These are phyloP conservation scores for Euzetes globulus DNA, from an alignment of 2,888 invertebrate species.

Conservation along the genomic window DNA sequence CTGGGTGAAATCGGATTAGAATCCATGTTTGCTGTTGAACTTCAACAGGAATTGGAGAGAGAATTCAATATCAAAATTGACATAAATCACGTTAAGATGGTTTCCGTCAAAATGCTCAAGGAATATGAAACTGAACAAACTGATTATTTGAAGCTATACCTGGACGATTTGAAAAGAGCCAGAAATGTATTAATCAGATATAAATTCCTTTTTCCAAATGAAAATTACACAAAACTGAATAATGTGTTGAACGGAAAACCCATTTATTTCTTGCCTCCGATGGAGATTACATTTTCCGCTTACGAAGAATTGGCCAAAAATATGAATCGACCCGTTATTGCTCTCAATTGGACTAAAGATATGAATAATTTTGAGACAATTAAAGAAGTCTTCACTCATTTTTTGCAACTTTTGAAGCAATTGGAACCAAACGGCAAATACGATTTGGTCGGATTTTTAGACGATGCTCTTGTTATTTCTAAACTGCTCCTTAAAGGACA, in stretches of 20 bases:
- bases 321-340: constrained; percentile 69
- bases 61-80: not conserved
- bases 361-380: constrained; percentile 27
- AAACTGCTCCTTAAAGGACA: constrained; percentile 82
- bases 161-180: not conserved
- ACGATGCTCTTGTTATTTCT: constrained; percentile 86
- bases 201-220: constrained; percentile 55
- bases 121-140: not conserved
- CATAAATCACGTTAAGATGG: not conserved
- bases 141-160: not conserved
- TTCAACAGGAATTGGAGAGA: too few relatives aligned
- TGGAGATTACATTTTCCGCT: constrained; percentile 72
- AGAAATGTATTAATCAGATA: not conserved
- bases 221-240: constrained; percentile 60
- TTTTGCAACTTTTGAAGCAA: constrained; percentile 58
- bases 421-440: constrained; percentile 76
- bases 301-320: constrained; percentile 65
- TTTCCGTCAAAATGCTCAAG: not conserved
- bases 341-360: constrained; percentile 71
- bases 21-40: too few relatives aligned
- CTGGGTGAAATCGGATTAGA: not conserved
- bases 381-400: constrained; percentile 32
- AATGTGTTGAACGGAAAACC: constrained; percentile 44
- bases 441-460: constrained; percentile 85
- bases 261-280: constrained; percentile 64